Conservation (phyloP, 2,113 vertebrate species). For the Macaca nemestrina region DNA sequence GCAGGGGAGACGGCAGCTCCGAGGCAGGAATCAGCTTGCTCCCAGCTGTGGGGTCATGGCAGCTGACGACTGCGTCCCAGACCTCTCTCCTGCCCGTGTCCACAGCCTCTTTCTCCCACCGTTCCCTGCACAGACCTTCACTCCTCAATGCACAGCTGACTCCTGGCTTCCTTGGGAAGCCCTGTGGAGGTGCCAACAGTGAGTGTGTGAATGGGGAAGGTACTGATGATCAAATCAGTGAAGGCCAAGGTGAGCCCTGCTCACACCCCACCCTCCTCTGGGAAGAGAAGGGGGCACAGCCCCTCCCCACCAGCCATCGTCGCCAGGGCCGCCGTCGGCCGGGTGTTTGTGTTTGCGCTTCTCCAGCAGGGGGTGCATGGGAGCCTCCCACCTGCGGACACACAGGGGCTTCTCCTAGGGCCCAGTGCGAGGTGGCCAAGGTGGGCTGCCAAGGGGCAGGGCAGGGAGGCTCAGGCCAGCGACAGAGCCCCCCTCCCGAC, state of each 20-base stretch:
- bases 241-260: not conserved
- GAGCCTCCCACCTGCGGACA: not conserved
- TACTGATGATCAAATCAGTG: fast-evolving
- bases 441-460: no score
- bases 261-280: not conserved
- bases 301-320: not conserved
- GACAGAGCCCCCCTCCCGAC: not conserved
- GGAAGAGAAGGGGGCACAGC: not conserved
- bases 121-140: not conserved
- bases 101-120: not conserved
- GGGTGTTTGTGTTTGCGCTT: not conserved
- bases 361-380: not conserved
- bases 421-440: fast-evolving
- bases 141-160: not conserved
- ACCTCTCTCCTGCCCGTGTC: not conserved
- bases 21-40: no score
- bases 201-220: not conserved
- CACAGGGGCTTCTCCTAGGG: not conserved
- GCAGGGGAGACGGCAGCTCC: no score
- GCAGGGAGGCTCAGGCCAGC: not conserved
- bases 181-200: not conserved
- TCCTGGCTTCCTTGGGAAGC: not conserved
- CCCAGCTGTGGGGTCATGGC: not conserved
- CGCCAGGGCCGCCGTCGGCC: not conserved
- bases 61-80: not conserved